Percentiles rank a stretch among this genome's conserved stretches.
Conservation (phyloP, 2,113 vertebrate species). For the Axis porcinus region DNA sequence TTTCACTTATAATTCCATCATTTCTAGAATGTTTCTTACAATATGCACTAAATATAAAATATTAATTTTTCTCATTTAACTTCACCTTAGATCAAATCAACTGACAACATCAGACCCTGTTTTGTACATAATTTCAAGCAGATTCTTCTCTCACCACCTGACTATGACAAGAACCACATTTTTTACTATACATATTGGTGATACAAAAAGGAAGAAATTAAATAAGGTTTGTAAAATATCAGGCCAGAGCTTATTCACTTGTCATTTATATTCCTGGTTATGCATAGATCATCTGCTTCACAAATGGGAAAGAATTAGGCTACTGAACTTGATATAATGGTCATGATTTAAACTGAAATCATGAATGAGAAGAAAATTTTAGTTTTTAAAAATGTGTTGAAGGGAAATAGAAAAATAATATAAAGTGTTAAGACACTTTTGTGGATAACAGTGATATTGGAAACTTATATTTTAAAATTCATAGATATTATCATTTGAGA, state of each 20-base stretch:
- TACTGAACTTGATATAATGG: not conserved
- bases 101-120: not conserved
- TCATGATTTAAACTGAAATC: not conserved
- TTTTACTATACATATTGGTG: not conserved
- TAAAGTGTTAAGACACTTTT: not conserved
- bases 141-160: not conserved
- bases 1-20: not conserved
- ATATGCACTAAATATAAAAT: not conserved
- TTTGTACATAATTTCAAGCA: not conserved
- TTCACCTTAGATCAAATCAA: not conserved
- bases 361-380: not conserved
- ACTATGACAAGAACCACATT: not conserved
- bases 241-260: not conserved
- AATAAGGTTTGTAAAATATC: not conserved
- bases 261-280: not conserved
- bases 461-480: not conserved
- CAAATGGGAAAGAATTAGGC: not conserved
- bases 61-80: not conserved
- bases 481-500: not conserved
- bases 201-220: not conserved
- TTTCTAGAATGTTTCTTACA: not conserved
- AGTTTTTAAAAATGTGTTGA: not conserved
- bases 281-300: not conserved
- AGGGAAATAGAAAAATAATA: not conserved
- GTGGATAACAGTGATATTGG: accelerated